Evolutionary conservation across 2,797 vertebrate species (phyloP).

Genomic region (Distichodus sexfasciatus): DNA sequence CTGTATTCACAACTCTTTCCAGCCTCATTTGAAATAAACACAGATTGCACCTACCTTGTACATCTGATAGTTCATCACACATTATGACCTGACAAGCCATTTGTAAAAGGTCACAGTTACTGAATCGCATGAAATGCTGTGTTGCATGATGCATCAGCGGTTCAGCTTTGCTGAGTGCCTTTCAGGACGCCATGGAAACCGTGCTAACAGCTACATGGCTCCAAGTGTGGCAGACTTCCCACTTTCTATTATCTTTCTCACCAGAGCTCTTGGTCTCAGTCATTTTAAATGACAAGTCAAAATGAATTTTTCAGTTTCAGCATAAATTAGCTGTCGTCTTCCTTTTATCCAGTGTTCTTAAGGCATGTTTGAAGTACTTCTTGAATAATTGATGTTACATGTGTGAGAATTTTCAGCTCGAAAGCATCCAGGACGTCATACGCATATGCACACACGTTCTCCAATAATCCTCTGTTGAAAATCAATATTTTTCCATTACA

Average conservation of each 20-base stretch:
- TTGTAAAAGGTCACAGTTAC: neutral
- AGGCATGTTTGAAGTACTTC: neutral
- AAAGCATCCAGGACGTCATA: no score
- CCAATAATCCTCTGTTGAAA: neutral
- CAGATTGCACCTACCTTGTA: neutral
- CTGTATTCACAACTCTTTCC: no score
- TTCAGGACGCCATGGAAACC: neutral
- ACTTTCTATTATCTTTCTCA: no score
- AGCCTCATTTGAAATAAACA: neutral
- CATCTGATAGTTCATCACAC: neutral
- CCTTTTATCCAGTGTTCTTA: neutral
- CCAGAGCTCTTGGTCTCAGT: no score
- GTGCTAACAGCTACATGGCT: no score
- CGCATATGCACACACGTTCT: no score
- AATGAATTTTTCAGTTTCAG: no score
- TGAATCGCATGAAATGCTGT: neutral
- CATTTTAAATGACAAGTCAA: no score
- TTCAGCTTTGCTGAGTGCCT: neutral
- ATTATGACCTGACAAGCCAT: neutral
- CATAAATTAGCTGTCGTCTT: no score
- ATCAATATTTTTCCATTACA: neutral
- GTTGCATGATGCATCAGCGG: neutral
- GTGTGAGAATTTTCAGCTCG: neutral
- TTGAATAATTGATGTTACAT: neutral
- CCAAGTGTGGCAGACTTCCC: neutral